Evolutionary conservation across 2,797 vertebrate genomes (phyloP).

Genomic region (Gastrophryne carolinensis): DNA sequence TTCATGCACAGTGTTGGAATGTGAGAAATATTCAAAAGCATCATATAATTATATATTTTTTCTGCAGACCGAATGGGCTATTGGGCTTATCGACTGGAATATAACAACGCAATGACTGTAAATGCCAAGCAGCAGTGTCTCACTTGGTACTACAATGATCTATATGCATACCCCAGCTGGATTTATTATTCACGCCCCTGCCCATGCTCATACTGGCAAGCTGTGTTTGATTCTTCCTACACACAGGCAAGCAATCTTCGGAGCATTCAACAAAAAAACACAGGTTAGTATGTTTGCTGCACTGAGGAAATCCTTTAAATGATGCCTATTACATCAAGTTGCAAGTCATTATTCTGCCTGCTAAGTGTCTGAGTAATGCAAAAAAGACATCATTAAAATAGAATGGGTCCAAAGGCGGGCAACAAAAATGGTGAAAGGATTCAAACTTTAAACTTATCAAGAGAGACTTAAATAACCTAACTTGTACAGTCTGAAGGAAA

Average conservation of each 20-base stretch:
- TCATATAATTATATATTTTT: constrained; percentile 30
- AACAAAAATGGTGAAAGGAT: too few species aligned
- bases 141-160: constrained; percentile 38
- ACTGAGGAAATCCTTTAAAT: too few species aligned
- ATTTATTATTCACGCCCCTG: constrained; percentile 7
- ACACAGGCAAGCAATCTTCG: background rate
- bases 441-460: too few species aligned
- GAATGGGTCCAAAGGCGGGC: too few species aligned
- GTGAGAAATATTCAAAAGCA: background rate
- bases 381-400: too few species aligned
- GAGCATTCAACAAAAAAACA: constrained; percentile 19
- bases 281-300: constrained; percentile 6
- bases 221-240: constrained; percentile 35
- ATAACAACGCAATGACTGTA: background rate
- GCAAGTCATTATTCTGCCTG: too few species aligned
- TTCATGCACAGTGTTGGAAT: background rate
- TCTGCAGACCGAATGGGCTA: constrained; percentile 19
- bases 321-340: too few species aligned
- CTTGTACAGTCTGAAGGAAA: too few species aligned
- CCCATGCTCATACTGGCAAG: constrained; percentile 38
- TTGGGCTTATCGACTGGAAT: constrained; percentile 42
- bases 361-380: too few species aligned
- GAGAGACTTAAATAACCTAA: too few species aligned
- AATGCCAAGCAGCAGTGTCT: constrained; percentile 13
- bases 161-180: background rate